Conservation (phyloP, 2,888 invertebrate species). For the Xanthorhoe designata region DNA sequence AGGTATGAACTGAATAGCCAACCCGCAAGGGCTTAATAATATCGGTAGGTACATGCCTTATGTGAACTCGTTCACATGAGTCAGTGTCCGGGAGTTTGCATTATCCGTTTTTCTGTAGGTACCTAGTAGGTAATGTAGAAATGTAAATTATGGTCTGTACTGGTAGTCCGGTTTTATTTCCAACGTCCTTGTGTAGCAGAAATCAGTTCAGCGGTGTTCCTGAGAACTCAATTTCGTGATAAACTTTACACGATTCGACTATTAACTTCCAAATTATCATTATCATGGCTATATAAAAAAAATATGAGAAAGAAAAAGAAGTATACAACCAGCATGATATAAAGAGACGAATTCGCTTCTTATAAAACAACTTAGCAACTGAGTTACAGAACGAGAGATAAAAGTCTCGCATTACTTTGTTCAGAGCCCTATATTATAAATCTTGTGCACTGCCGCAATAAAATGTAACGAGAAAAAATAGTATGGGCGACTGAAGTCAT, state of each 20-base stretch:
- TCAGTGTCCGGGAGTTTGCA: background rate
- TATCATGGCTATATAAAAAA: background rate
- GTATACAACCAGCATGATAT: background rate
- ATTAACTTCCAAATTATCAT: background rate
- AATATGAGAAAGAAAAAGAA: background rate
- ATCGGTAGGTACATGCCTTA: too few relatives aligned
- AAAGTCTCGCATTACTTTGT: slow-evolving; percentile 24
- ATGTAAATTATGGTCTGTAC: background rate
- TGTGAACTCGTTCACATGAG: too few relatives aligned
- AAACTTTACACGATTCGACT: background rate
- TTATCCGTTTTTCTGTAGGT: background rate
- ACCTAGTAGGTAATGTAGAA: background rate
- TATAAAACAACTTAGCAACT: slow-evolving; percentile 13
- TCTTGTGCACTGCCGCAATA: slow-evolving; percentile 33
- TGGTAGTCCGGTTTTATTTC: slow-evolving; percentile 1
- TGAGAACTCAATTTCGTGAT: background rate
- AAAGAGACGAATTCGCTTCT: background rate
- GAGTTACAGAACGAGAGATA: slow-evolving; percentile 14
- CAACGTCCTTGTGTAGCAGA: slow-evolving; percentile 3
- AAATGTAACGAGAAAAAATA: slow-evolving; percentile 31
- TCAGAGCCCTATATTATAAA: slow-evolving; percentile 33
- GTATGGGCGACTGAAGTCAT: slow-evolving; percentile 24
- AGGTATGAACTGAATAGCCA: too few relatives aligned
- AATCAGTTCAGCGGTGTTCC: background rate
- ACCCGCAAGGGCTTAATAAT: too few relatives aligned